A percentile compares a stretch with the other conserved stretches of the same genome.
Evolutionary conservation across 2,113 vertebrate species (phyloP).

Genomic region (Octodon degus): DNA sequence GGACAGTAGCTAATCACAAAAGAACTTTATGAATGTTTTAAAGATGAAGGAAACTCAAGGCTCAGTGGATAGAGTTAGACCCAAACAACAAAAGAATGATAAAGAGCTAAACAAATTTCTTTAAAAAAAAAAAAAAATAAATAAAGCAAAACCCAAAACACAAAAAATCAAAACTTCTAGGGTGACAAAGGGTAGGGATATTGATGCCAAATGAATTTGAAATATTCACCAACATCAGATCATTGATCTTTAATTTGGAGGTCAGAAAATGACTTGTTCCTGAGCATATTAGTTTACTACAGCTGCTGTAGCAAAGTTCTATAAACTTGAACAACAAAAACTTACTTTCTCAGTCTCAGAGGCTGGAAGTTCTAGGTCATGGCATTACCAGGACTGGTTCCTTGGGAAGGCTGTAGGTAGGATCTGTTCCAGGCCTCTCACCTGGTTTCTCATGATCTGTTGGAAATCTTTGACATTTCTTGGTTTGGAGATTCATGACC

Average conservation of each 20-base stretch:
- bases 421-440: neutral
- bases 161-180: neutral
- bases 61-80: neutral
- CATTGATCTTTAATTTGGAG: neutral
- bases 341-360: neutral
- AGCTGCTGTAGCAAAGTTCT: neutral
- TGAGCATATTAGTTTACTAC: neutral
- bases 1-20: constrained; percentile 9
- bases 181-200: neutral
- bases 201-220: neutral
- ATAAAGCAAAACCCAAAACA: neutral
- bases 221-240: neutral
- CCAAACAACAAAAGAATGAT: neutral
- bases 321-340: neutral
- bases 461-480: neutral
- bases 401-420: neutral
- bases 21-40: constrained; percentile 7
- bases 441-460: neutral
- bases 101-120: neutral
- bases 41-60: neutral
- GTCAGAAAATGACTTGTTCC: neutral
- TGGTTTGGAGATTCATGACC: neutral
- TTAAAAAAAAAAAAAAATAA: neutral
- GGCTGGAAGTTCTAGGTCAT: neutral
- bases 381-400: neutral